These are phyloP conservation scores for Dryobota labecula DNA, from an alignment of 2,888 invertebrate genomes.

Conservation along the genomic window DNA sequence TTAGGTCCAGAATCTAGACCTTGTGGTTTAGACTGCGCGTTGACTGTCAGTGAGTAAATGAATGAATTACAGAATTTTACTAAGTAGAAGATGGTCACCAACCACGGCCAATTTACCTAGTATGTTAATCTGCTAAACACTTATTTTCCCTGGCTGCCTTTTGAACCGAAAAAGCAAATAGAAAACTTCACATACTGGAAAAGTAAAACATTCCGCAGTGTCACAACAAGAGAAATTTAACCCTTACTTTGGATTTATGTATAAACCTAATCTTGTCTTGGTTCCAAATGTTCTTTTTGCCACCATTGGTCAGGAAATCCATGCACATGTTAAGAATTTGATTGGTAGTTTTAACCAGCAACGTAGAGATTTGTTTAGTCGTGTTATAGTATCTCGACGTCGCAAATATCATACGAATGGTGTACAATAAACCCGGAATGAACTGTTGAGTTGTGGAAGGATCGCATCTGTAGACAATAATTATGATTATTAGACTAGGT, in stretches of 20 bases:
- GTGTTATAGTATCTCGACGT: conserved; percentile 96
- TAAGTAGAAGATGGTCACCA: not conserved
- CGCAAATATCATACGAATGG: conserved; percentile 95
- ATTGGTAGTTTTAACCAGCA: conserved; percentile 97
- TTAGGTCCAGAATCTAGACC: too few species aligned
- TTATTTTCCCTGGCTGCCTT: not conserved
- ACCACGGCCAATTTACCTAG: not conserved
- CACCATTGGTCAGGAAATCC: conserved; percentile 93
- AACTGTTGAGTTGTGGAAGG: conserved; percentile 93
- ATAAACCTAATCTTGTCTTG: conserved; percentile 93
- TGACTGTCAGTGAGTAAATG: not conserved
- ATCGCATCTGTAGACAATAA: conserved; percentile 88
- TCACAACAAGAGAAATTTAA: not conserved
- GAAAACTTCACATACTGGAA: not conserved
- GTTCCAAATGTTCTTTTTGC: conserved; percentile 93
- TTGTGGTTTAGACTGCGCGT: not conserved
- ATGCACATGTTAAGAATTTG: conserved; percentile 96
- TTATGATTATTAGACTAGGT: conserved; percentile 21
- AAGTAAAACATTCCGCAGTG: not conserved
- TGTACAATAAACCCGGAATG: conserved; percentile 94
- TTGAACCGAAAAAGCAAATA: not conserved
- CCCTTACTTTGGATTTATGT: conserved; percentile 92
- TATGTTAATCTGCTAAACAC: not conserved
- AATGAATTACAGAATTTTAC: not conserved
- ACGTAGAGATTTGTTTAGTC: conserved; percentile 94